A percentile compares a stretch with the other conserved stretches of the same genome.
Evolutionary conservation across 2,113 vertebrate genomes (phyloP).

Genomic region (Shinisaurus crocodilurus): DNA sequence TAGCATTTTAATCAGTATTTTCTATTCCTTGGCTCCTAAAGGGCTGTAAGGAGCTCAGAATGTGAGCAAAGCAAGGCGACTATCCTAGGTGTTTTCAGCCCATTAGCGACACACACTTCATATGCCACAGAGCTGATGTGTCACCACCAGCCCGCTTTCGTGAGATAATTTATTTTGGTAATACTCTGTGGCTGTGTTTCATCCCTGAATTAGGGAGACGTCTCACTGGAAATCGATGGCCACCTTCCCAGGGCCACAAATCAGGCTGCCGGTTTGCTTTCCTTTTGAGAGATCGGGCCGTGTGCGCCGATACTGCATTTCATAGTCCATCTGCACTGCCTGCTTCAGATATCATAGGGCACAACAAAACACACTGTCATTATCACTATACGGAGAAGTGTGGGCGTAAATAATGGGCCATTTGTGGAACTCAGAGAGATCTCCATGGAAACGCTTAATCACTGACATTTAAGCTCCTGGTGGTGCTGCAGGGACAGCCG

Average conservation of each 20-base stretch:
- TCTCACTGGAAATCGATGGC: conserved; percentile 20
- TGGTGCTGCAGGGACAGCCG: conserved; percentile 54
- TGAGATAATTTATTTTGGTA: conserved; percentile 58
- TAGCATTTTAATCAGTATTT: background rate
- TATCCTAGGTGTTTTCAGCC: conserved; percentile 15
- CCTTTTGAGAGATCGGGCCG: conserved; percentile 4
- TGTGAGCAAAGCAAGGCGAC: background rate
- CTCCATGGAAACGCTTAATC: conserved; percentile 78
- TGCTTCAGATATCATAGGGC: conserved; percentile 46
- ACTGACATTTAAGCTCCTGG: conserved; percentile 70
- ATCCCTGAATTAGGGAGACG: conserved; percentile 6
- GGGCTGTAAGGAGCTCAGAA: conserved; percentile 33
- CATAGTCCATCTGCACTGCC: conserved; percentile 61
- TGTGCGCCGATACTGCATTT: background rate
- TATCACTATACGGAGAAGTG: conserved; percentile 46
- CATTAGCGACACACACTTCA: conserved; percentile 21
- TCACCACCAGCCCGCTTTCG: conserved; percentile 27
- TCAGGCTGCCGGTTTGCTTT: conserved; percentile 21
- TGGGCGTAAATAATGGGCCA: conserved; percentile 70
- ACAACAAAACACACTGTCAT: conserved; percentile 38
- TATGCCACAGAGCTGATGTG: conserved; percentile 39
- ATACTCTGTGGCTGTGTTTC: conserved; percentile 38
- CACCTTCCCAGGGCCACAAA: conserved; percentile 23
- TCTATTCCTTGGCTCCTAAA: conserved; percentile 34
- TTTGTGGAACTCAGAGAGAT: conserved; percentile 62